phyloP scores from a whole-genome alignment of 2,888 invertebrate species.

The Aleiodes testaceus region DNA sequence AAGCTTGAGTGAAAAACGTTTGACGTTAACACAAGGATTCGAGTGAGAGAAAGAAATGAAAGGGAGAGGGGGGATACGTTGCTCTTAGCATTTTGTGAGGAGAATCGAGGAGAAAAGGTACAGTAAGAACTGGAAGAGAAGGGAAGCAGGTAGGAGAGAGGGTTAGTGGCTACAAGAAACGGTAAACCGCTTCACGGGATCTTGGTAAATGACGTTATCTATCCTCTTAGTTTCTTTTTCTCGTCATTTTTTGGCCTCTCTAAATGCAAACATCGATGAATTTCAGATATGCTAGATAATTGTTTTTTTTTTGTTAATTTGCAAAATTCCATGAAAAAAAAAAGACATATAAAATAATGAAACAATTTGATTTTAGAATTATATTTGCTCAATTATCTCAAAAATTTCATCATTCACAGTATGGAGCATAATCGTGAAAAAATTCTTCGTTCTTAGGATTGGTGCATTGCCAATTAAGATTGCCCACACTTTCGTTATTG shows the following conservation, averaged over 20 bases:
- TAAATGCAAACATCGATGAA: no score
- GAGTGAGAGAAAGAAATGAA: neutral
- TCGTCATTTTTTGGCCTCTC: no score
- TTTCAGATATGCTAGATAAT: no score
- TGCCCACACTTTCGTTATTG: neutral
- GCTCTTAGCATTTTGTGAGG: constrained; percentile 13
- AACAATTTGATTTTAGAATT: no score
- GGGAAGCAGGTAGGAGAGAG: constrained; percentile 4
- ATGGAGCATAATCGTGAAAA: neutral
- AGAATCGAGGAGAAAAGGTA: constrained; percentile 7
- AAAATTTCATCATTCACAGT: neutral
- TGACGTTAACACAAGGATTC: constrained; percentile 7
- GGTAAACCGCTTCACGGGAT: neutral
- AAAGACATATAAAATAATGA: no score
- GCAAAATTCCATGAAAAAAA: no score
- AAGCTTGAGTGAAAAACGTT: constrained; percentile 18
- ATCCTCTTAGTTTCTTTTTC: no score
- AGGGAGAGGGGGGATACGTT: neutral
- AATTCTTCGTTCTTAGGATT: neutral
- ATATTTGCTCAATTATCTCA: no score
- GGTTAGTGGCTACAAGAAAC: constrained; percentile 2
- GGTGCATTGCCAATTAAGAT: no score
- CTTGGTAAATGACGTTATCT: constrained; percentile 14
- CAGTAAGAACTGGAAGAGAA: neutral
- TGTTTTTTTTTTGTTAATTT: no score